Base-by-base conservation (phyloP, 1,140 invertebrate genomes). In the Portunus trituberculatus region DNA sequence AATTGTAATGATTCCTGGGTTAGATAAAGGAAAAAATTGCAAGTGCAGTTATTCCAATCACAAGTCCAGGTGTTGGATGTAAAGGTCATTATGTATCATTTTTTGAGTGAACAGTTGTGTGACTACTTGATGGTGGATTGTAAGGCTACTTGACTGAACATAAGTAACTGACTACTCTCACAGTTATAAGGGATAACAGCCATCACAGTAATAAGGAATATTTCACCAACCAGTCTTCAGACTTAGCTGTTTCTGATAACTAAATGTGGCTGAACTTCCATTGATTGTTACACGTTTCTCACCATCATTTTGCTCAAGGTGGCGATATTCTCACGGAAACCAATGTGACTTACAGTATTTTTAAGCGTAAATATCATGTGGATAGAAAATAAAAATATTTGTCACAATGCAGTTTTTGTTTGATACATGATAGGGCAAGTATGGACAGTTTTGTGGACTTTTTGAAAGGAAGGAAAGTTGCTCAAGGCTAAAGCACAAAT, bases 341-440 rank as follows among this genome's bases (percentile, higher is more conserved):
- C 67, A 76, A 76, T 76, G 67, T 76, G 67, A 76, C 67, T 76
- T 76, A 76, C 67, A 76, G 67, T 76, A 76, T 76, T 76, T 25
- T 76, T 76, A 76, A 76, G 67, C 20, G 67, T 76, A 76, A 25
- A 76, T n/a, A 76, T n/a, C 67, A 76, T 76, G 67, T 76, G 67
- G n/a, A 76, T 76, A 76, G 67, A n/a, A 76, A 76, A 76, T 76
- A 76, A 76, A 76, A 76, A 76, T n/a, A 76, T 7, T 39, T 76
- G 67, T 76, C 67, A 76, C n/a, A 76, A 76, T 16, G 67, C 20
- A 76, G 20, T 76, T 76, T 76, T n/a, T n/a, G n/a, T 76, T 59
- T 76, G 25, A 76, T 76, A 76, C n/a, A 76, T 59, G 20, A 59
- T 14, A 59, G 52, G 52, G 16, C 16, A 59, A 59, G 12, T 59